phyloP scores from a whole-genome alignment of 2,888 invertebrate genomes.

The Eretmocerus hayati region DNA sequence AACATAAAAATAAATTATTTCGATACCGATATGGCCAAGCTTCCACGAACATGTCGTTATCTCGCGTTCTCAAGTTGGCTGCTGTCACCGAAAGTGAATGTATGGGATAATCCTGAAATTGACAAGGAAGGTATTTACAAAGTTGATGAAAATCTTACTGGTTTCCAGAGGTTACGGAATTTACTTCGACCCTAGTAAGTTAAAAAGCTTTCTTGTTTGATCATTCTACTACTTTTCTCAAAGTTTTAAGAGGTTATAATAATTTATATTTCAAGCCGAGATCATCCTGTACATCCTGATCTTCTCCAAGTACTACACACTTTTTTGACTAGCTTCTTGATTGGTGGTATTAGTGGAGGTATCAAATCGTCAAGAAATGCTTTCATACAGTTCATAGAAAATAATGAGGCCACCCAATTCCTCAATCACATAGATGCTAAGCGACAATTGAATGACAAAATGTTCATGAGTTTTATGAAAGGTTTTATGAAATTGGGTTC shows the following conservation, averaged over 20 bases:
- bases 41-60: too few relatives aligned
- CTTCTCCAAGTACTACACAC: not conserved
- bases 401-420: slow-evolving; percentile 67
- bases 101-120: not conserved
- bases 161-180: slow-evolving; percentile 25
- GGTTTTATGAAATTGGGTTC: slow-evolving; percentile 67
- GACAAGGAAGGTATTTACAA: not conserved
- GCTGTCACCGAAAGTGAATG: slow-evolving; percentile 4
- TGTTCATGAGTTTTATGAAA: slow-evolving; percentile 62
- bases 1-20: too few relatives aligned
- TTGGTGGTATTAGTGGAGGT: slow-evolving; percentile 59
- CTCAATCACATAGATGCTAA: slow-evolving; percentile 61
- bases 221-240: too few relatives aligned
- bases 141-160: slow-evolving; percentile 7
- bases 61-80: too few relatives aligned
- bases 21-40: too few relatives aligned
- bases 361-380: slow-evolving; percentile 53
- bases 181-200: slow-evolving; percentile 30
- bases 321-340: slow-evolving; percentile 43
- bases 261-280: slow-evolving; percentile 1
- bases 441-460: slow-evolving; percentile 64
- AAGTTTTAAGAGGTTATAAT: not conserved
- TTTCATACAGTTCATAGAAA: slow-evolving; percentile 63
- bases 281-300: slow-evolving; percentile 7
- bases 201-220: not conserved